Evolutionary conservation across 2,888 invertebrate species (phyloP).

Genomic region (Charanyca ferruginea): DNA sequence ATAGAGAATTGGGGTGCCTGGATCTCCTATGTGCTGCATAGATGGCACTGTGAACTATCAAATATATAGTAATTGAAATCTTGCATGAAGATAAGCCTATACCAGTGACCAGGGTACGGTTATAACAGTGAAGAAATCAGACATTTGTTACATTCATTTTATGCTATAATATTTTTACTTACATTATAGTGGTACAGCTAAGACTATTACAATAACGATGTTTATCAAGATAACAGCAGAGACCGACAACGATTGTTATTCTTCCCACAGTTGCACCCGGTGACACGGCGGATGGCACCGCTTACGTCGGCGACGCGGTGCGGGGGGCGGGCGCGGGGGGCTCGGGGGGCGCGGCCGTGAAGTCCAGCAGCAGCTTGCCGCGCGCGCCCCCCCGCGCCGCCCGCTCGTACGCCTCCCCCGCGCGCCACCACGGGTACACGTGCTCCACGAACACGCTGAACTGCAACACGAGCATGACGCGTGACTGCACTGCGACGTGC

Average conservation of each 20-base stretch:
- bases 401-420: conserved; percentile 91
- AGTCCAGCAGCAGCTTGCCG: conserved; percentile 94
- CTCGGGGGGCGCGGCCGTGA: conserved; percentile 57
- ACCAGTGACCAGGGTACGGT: too few species aligned
- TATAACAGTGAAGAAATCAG: too few species aligned
- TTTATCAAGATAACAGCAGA: not conserved
- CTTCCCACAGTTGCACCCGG: not conserved
- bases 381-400: conserved; percentile 93
- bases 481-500: conserved; percentile 13
- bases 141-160: not conserved
- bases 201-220: conserved; percentile 8
- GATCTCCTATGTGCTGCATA: too few species aligned
- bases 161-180: not conserved
- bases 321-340: not conserved
- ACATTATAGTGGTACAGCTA: not conserved
- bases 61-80: too few species aligned
- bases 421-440: conserved; percentile 51
- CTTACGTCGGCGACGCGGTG: not conserved
- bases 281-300: not conserved
- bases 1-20: too few species aligned
- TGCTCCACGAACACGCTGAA: conserved; percentile 52
- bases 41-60: too few species aligned
- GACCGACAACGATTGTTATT: not conserved
- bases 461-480: conserved; percentile 41
- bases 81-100: too few species aligned